These are phyloP conservation scores for Gymnoscopelus microlampas DNA, from an alignment of 2,797 vertebrate species.

Conservation along the genomic window DNA sequence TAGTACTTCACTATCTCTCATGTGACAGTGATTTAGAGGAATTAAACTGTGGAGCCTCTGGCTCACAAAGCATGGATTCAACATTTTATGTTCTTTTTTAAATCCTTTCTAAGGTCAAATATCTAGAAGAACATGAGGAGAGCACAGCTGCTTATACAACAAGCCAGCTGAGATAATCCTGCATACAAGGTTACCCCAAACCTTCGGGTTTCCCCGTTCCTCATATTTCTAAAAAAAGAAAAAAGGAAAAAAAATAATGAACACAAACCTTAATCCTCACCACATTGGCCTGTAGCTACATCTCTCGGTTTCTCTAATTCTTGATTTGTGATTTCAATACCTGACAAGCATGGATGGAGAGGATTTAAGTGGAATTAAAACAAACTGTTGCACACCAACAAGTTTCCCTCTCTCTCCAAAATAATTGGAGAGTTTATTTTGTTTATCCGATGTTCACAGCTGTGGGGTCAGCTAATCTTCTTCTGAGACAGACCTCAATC, in stretches of 20 bases:
- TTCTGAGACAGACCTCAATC: conserved; percentile 14
- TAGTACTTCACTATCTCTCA: background rate
- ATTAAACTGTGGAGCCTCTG: background rate
- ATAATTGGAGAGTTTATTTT: conserved; percentile 28
- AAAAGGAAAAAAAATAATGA: conserved; percentile 12
- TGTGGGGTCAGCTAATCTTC: conserved; percentile 33
- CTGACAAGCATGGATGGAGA: conserved; percentile 31
- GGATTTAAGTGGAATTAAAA: conserved; percentile 50
- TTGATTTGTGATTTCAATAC: conserved; percentile 37
- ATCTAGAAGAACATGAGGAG: conserved; percentile 33
- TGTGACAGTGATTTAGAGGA: background rate
- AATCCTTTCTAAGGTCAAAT: conserved; percentile 52
- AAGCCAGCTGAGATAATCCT: conserved; percentile 56
- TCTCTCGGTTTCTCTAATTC: conserved; percentile 47
- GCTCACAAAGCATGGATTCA: conserved; percentile 35
- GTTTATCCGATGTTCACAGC: conserved; percentile 27
- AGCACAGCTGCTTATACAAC: conserved; percentile 28
- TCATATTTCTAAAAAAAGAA: conserved; percentile 35
- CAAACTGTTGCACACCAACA: conserved; percentile 25
- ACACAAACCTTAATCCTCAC: conserved; percentile 60
- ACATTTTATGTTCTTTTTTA: conserved; percentile 15
- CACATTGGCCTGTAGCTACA: conserved; percentile 44
- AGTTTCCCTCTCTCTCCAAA: background rate
- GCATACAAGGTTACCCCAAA: conserved; percentile 28
- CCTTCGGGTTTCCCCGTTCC: conserved; percentile 43